A percentile compares a stretch with the other conserved stretches of the same genome.
Evolutionary conservation across 2,888 invertebrate genomes (phyloP).

Genomic region (Steinernema scapterisci): DNA sequence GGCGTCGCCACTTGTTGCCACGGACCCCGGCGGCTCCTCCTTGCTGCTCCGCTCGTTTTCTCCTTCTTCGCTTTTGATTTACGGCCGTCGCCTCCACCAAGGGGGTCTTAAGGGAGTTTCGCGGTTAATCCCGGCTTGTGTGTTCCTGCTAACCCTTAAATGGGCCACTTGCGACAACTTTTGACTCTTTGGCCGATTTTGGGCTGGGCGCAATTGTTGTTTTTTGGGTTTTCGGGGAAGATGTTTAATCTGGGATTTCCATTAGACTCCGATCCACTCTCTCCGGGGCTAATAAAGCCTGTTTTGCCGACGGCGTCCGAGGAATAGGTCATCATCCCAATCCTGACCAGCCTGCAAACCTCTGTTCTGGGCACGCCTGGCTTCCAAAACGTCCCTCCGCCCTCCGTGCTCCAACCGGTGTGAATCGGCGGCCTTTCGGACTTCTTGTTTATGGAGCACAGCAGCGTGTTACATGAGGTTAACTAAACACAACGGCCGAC

Average conservation of each 20-base stretch:
- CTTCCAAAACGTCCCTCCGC: background rate
- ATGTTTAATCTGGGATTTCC: too few relatives aligned
- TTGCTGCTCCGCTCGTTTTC: background rate
- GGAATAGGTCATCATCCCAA: too few relatives aligned
- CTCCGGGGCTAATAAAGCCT: too few relatives aligned
- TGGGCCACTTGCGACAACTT: too few relatives aligned
- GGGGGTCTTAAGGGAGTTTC: conserved; percentile 12
- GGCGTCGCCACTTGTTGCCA: background rate
- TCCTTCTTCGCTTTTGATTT: conserved; percentile 9
- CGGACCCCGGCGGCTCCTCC: background rate
- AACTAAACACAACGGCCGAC: conserved; percentile 5
- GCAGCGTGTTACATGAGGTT: conserved; percentile 18
- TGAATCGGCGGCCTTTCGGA: background rate
- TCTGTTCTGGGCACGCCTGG: background rate
- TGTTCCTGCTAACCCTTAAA: background rate
- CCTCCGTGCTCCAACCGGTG: background rate
- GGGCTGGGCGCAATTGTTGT: too few relatives aligned
- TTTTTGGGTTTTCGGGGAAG: too few relatives aligned
- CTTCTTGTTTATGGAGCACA: conserved; percentile 9
- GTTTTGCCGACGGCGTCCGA: too few relatives aligned
- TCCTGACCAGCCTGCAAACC: too few relatives aligned
- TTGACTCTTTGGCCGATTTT: too few relatives aligned
- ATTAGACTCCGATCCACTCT: too few relatives aligned
- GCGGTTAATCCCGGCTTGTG: conserved; percentile 21
- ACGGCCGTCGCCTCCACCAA: background rate